These are phyloP conservation scores for Caenorhabditis sulstoni DNA, from an alignment of 2,888 invertebrate species.

Conservation along the genomic window DNA sequence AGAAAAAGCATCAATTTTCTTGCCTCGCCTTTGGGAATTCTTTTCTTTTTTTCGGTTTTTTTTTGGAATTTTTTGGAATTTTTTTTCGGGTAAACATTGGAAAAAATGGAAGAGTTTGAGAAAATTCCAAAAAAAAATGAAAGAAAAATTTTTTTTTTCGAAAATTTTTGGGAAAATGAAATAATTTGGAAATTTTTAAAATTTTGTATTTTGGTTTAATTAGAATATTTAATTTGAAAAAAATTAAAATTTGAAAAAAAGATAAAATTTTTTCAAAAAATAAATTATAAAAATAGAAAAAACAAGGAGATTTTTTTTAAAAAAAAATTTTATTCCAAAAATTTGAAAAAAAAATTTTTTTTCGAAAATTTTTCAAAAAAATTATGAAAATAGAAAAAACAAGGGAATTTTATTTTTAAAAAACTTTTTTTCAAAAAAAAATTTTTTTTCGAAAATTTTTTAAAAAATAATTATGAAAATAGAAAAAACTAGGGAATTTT, in stretches of 20 bases:
- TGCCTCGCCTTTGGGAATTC: neutral
- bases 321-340: neutral
- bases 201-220: neutral
- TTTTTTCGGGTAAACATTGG: no score
- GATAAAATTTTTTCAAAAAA: neutral
- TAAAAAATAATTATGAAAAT: no score
- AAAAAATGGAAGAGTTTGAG: neutral
- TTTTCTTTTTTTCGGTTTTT: no score
- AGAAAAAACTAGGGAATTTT: no score
- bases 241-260: neutral
- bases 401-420: neutral
- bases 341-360: neutral
- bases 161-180: neutral
- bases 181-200: neutral
- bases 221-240: neutral
- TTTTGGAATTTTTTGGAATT: no score
- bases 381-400: no score
- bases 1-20: slow-evolving; percentile 33
- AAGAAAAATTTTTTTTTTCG: slow-evolving; percentile 18
- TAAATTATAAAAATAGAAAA: no score
- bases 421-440: slow-evolving; percentile 1
- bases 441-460: neutral
- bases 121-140: no score
- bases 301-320: neutral
- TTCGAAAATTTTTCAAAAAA: no score